phyloP scores from a whole-genome alignment of 2,113 vertebrate genomes.

The Plestiodon gilberti region DNA sequence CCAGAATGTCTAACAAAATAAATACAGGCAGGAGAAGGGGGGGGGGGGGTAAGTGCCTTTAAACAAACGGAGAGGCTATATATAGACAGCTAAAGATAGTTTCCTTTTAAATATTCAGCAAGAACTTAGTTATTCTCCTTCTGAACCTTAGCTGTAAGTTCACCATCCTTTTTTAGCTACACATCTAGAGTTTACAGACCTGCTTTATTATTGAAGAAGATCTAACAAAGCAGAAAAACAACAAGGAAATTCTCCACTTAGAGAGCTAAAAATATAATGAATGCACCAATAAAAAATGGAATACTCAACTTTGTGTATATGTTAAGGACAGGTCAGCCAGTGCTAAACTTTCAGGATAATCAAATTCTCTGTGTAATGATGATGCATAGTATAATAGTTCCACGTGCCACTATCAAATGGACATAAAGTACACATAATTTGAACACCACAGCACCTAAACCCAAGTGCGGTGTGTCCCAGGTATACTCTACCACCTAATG shows the following conservation, averaged over 20 bases:
- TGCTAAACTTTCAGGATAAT: background rate
- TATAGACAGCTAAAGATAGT: slow-evolving; percentile 66
- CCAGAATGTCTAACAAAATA: slow-evolving; percentile 12
- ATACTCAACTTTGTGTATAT: slow-evolving; percentile 27
- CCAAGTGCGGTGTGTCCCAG: background rate
- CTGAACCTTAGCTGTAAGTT: slow-evolving; percentile 60
- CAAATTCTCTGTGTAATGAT: background rate
- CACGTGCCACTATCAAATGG: background rate
- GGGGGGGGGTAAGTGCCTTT: background rate
- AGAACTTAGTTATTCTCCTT: slow-evolving; percentile 53
- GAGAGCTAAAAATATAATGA: slow-evolving; percentile 42
- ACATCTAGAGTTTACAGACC: slow-evolving; percentile 48
- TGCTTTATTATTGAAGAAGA: slow-evolving; percentile 66
- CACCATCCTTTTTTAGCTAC: slow-evolving; percentile 60
- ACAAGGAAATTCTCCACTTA: slow-evolving; percentile 39
- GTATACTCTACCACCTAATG: background rate
- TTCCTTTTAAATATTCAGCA: slow-evolving; percentile 66
- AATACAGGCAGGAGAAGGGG: background rate
- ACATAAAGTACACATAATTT: background rate
- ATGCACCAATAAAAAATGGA: background rate
- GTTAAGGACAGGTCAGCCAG: background rate
- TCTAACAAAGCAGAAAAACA: slow-evolving; percentile 54
- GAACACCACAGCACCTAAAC: background rate
- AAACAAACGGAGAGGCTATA: slow-evolving; percentile 49
- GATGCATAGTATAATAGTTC: background rate